Conservation (phyloP, 1,140 invertebrate species). For the Aethina tumida region DNA sequence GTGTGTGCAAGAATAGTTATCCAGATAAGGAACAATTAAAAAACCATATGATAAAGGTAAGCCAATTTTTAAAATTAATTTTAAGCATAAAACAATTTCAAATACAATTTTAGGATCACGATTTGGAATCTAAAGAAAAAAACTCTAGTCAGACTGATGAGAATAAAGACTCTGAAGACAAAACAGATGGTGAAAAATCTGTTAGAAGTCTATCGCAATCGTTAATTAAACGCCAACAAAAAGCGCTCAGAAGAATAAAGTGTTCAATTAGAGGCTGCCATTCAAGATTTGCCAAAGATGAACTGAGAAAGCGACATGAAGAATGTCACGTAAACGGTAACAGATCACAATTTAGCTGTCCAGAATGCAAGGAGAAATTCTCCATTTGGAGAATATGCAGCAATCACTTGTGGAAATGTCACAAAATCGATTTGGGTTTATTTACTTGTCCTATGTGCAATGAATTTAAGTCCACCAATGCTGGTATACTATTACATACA, state of each 20-base stretch:
- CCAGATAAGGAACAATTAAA: slow-evolving; percentile 21
- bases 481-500: slow-evolving; percentile 30
- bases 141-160: neutral
- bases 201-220: slow-evolving; percentile 4
- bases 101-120: slow-evolving; percentile 7
- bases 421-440: slow-evolving; percentile 55
- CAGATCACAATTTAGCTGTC: slow-evolving; percentile 40
- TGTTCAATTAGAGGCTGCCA: slow-evolving; percentile 41
- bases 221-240: slow-evolving; percentile 19
- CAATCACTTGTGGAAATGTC: slow-evolving; percentile 57
- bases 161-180: slow-evolving; percentile 1
- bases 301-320: slow-evolving; percentile 39
- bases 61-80: neutral
- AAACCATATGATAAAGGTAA: slow-evolving; percentile 24
- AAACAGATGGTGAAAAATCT: slow-evolving; percentile 4
- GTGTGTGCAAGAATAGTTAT: slow-evolving; percentile 21
- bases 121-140: slow-evolving; percentile 5
- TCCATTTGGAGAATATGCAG: slow-evolving; percentile 51
- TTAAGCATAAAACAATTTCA: slow-evolving; percentile 2
- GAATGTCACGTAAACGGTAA: slow-evolving; percentile 40
- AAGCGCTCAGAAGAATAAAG: slow-evolving; percentile 22
- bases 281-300: slow-evolving; percentile 41
- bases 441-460: slow-evolving; percentile 52
- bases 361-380: slow-evolving; percentile 40
- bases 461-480: slow-evolving; percentile 43